Conservation (phyloP, 2,888 invertebrate species). For the Caenorhabditis panamensis region DNA sequence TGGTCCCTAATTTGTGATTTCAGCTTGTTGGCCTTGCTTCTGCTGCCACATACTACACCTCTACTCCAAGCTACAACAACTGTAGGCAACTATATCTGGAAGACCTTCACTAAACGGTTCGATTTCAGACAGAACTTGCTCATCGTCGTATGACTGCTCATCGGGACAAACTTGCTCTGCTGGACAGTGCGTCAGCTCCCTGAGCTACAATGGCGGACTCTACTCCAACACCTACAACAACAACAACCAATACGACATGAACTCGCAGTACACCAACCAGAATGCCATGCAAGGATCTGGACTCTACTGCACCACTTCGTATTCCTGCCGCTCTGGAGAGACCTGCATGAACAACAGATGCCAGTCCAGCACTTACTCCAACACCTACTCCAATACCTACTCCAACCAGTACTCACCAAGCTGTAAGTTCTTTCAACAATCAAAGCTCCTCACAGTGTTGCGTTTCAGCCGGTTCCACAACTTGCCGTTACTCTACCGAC, state of each 20-base stretch:
- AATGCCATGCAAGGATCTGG: slow-evolving; percentile 46
- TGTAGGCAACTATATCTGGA: neutral
- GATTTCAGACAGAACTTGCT: slow-evolving; percentile 50
- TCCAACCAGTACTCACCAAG: slow-evolving; percentile 39
- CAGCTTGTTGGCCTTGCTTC: slow-evolving; percentile 51
- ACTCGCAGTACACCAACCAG: slow-evolving; percentile 47
- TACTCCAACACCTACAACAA: slow-evolving; percentile 36
- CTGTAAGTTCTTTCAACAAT: slow-evolving; percentile 17
- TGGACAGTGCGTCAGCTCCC: slow-evolving; percentile 54
- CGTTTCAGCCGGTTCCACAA: slow-evolving; percentile 52
- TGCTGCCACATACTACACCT: slow-evolving; percentile 49
- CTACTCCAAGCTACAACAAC: slow-evolving; percentile 45
- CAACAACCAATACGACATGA: slow-evolving; percentile 58
- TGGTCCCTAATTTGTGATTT: neutral
- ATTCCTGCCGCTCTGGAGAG: slow-evolving; percentile 49
- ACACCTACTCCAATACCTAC: slow-evolving; percentile 44
- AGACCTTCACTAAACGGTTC: neutral
- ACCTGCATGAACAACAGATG: slow-evolving; percentile 59
- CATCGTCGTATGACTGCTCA: slow-evolving; percentile 53
- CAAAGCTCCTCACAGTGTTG: no score
- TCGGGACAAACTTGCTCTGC: slow-evolving; percentile 54
- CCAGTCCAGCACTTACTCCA: slow-evolving; percentile 41
- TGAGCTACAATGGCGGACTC: slow-evolving; percentile 55
- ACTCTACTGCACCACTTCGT: slow-evolving; percentile 53
- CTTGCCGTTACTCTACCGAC: slow-evolving; percentile 58